A percentile compares a stretch with the other conserved stretches of the same genome.
phyloP scores from a whole-genome alignment of 1,140 invertebrate genomes.

The Anastrepha ludens region DNA sequence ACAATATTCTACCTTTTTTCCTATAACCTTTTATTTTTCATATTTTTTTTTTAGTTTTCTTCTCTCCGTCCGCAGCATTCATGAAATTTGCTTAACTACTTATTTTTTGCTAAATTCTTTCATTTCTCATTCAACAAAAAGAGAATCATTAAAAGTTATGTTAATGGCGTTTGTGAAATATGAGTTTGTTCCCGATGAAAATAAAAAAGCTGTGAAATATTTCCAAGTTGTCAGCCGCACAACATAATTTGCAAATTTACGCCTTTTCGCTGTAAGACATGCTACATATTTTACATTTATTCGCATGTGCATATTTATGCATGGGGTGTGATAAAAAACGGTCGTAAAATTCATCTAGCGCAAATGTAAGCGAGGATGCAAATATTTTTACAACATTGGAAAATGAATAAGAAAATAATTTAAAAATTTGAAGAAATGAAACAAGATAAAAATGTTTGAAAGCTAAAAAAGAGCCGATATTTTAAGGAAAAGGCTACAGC shows the following conservation, averaged over 20 bases:
- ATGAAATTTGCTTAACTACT: too few relatives aligned
- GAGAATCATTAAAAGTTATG: neutral
- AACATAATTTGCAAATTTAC: constrained; percentile 19
- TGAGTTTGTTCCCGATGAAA: constrained; percentile 1
- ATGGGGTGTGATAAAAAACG: neutral
- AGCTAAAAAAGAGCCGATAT: too few relatives aligned
- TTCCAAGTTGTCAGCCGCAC: constrained; percentile 19
- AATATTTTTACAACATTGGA: neutral
- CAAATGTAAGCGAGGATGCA: neutral
- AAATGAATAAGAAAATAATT: neutral
- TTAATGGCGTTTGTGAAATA: neutral
- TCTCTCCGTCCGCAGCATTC: too few relatives aligned
- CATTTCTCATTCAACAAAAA: too few relatives aligned
- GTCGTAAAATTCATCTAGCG: neutral
- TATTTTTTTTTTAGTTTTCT: too few relatives aligned
- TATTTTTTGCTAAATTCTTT: too few relatives aligned
- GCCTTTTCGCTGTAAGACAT: constrained; percentile 25
- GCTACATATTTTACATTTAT: neutral
- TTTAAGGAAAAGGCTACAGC: too few relatives aligned
- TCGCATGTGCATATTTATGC: neutral
- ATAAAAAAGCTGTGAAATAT: constrained; percentile 1
- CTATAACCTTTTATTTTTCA: too few relatives aligned
- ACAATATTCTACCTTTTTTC: too few relatives aligned
- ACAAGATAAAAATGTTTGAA: too few relatives aligned
- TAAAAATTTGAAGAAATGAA: neutral